Conservation (phyloP, 2,888 invertebrate genomes). For the Temnothorax unifasciatus region DNA sequence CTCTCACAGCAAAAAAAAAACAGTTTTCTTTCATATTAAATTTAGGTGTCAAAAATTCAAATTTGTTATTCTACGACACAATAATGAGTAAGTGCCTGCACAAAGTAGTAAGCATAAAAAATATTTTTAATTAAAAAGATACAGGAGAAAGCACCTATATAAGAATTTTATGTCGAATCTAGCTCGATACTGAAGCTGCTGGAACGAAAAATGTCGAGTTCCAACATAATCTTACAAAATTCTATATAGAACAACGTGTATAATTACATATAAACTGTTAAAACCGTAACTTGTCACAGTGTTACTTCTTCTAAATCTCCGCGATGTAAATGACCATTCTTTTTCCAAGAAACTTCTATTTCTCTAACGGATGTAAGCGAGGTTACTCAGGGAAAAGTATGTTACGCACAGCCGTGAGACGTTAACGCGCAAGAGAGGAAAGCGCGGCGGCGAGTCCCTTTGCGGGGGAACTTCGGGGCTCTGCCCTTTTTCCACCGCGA, state of each 20-base stretch:
- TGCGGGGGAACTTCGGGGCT: conserved; percentile 13
- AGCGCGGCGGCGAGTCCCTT: not conserved
- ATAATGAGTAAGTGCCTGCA: no score
- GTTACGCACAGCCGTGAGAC: conserved; percentile 20
- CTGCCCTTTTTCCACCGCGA: conserved; percentile 32
- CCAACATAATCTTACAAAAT: not conserved
- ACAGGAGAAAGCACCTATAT: not conserved
- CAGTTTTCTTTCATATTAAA: not conserved
- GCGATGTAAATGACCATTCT: not conserved
- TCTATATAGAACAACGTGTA: not conserved
- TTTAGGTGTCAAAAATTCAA: not conserved
- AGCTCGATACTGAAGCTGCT: not conserved
- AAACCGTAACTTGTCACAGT: not conserved
- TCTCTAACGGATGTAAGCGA: conserved; percentile 4
- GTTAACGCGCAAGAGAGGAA: conserved; percentile 21
- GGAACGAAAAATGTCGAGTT: not conserved
- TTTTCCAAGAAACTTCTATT: not conserved
- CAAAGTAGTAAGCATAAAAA: not conserved
- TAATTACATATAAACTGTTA: not conserved
- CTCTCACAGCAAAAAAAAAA: not conserved
- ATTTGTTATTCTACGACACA: not conserved
- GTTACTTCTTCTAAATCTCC: not conserved
- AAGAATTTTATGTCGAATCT: not conserved
- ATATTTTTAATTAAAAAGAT: not conserved
- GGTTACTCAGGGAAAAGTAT: conserved; percentile 4